These are phyloP conservation scores for Drosophila pachea DNA, from an alignment of 1,140 invertebrate species.

Conservation along the genomic window DNA sequence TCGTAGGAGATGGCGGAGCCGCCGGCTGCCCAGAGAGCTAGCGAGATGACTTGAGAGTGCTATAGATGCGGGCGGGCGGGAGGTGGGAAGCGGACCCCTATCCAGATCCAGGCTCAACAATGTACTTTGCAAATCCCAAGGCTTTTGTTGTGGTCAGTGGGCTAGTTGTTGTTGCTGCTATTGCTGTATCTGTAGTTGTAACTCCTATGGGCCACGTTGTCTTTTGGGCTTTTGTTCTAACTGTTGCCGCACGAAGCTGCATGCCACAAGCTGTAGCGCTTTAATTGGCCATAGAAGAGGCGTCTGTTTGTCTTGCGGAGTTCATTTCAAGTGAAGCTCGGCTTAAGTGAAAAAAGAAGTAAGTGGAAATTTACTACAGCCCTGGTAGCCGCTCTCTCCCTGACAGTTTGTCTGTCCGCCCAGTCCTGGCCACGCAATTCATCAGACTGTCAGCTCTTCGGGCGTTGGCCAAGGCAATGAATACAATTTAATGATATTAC, in stretches of 20 bases:
- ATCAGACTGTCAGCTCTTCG: conserved; percentile 17
- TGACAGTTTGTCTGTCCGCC: not conserved
- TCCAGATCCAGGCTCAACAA: conserved; percentile 44
- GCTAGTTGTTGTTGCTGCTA: conserved; percentile 32
- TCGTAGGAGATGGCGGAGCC: not conserved
- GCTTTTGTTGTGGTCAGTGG: conserved; percentile 39
- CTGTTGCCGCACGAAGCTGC: conserved; percentile 37
- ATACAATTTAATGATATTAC: conserved; percentile 65
- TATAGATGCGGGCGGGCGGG: not conserved
- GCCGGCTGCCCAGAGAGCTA: not conserved
- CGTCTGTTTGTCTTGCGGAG: conserved; percentile 16
- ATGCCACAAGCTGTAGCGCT: conserved; percentile 9
- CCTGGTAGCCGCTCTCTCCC: not conserved
- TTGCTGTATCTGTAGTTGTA: conserved; percentile 7
- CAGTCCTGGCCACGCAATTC: conserved; percentile 5
- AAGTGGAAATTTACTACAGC: not conserved
- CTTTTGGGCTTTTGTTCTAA: conserved; percentile 55
- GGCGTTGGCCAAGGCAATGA: conserved; percentile 39
- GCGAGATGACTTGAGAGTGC: not conserved
- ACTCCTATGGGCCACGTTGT: conserved; percentile 34
- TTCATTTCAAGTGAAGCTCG: conserved; percentile 17
- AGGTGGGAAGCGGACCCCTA: not conserved
- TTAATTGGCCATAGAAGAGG: conserved; percentile 37
- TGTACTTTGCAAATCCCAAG: conserved; percentile 43
- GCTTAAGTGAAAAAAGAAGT: not conserved